Percentiles rank a stretch among this genome's conserved stretches.
Conservation (phyloP, 2,113 vertebrate species). For the Lota lota region DNA sequence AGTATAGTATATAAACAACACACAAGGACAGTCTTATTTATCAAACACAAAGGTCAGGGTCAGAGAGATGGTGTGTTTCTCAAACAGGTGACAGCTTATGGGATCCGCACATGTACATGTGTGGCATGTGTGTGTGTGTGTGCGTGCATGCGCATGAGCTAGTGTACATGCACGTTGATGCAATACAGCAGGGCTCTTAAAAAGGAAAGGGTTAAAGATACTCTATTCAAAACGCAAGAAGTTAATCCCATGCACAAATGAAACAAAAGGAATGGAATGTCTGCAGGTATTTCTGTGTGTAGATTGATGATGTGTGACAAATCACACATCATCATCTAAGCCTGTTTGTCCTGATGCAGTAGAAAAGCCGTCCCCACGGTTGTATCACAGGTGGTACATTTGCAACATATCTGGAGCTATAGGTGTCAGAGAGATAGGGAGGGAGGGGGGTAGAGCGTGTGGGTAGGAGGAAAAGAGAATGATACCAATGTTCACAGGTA, state of each 20-base stretch:
- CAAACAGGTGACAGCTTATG: background rate
- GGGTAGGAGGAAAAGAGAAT: background rate
- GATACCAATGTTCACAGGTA: background rate
- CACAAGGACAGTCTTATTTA: background rate
- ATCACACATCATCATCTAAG: no score
- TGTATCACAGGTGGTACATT: no score
- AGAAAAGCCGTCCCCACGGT: no score
- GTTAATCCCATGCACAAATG: no score
- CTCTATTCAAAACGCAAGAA: no score
- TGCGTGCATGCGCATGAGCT: background rate
- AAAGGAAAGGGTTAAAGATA: no score
- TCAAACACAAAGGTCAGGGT: background rate
- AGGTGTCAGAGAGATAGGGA: background rate
- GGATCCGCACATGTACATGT: background rate
- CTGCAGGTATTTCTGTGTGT: no score
- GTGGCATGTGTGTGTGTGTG: background rate
- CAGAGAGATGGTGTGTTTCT: background rate
- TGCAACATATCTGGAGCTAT: background rate
- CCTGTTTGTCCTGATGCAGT: no score
- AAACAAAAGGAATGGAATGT: no score
- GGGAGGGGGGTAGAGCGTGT: background rate
- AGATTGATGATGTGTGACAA: no score
- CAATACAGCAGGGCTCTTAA: no score
- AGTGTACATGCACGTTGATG: slow-evolving; percentile 6
- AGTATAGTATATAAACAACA: background rate